Percentiles rank a stretch among this genome's conserved stretches.
phyloP scores from a whole-genome alignment of 2,113 vertebrate genomes.

The Tinamus guttatus region DNA sequence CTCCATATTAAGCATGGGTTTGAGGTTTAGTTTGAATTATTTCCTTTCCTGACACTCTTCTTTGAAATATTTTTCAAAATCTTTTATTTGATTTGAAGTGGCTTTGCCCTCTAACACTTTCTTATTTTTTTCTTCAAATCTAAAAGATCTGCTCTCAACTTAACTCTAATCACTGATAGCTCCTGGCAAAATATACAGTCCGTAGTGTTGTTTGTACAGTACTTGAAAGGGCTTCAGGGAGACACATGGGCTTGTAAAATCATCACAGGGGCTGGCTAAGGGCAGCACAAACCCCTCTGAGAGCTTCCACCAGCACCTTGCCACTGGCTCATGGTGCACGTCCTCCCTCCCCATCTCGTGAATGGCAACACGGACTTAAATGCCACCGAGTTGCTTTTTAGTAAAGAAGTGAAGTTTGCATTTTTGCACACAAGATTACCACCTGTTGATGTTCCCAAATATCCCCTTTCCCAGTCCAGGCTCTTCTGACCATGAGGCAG shows the following conservation, averaged over 20 bases:
- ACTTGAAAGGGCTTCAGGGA: not conserved
- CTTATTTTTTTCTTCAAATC: not conserved
- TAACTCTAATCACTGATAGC: not conserved
- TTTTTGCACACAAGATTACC: not conserved
- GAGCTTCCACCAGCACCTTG: not conserved
- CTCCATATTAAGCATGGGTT: slow-evolving; percentile 5
- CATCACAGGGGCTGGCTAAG: not conserved
- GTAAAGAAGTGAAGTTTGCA: not conserved
- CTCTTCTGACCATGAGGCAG: not conserved
- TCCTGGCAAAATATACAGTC: not conserved
- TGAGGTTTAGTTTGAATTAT: slow-evolving; percentile 18
- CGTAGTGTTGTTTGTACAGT: not conserved
- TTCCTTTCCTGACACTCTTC: slow-evolving; percentile 30
- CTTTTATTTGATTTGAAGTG: slow-evolving; percentile 6
- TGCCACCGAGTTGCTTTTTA: not conserved
- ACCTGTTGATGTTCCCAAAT: not conserved
- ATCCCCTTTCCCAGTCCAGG: not conserved
- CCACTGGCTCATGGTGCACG: not conserved
- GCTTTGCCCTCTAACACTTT: slow-evolving; percentile 17
- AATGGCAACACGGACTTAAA: not conserved
- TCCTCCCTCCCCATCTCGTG: not conserved
- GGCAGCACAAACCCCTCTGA: not conserved
- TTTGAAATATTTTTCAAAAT: slow-evolving; percentile 36
- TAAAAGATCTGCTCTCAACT: not conserved
- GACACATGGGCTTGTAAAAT: not conserved